These are phyloP conservation scores for Euphonia xanthogaster DNA, from an alignment of 2,797 vertebrate genomes.

Conservation along the genomic window DNA sequence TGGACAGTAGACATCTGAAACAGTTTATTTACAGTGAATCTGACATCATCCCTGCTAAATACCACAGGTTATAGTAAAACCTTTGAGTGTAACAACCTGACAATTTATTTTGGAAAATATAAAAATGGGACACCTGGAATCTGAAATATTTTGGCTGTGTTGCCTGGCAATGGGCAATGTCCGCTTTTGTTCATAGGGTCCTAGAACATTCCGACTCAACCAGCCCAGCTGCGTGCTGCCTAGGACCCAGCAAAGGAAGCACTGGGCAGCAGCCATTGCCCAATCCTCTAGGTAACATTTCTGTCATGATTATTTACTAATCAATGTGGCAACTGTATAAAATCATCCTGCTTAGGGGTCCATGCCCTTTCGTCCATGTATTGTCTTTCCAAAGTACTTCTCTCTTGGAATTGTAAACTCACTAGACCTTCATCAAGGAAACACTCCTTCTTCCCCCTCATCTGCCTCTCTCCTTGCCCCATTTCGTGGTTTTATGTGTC, in stretches of 20 bases:
- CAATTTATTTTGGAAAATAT: background rate
- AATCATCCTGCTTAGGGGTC: background rate
- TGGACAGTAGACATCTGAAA: conserved; percentile 10
- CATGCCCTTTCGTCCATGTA: background rate
- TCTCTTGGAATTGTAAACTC: background rate
- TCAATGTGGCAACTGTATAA: background rate
- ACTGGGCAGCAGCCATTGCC: background rate
- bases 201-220: background rate
- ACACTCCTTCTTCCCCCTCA: background rate
- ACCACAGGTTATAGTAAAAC: background rate
- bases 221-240: rapidly evolving
- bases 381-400: background rate
- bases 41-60: background rate
- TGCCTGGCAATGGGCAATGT: background rate
- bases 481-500: background rate
- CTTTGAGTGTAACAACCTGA: background rate
- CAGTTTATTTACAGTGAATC: background rate
- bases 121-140: background rate
- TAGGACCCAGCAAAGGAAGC: background rate
- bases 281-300: background rate
- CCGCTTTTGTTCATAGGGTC: background rate
- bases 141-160: background rate
- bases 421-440: background rate
- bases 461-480: background rate
- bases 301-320: background rate